These are phyloP conservation scores for Apogon talboti DNA, from an alignment of 2,797 vertebrate species.

Conservation along the genomic window DNA sequence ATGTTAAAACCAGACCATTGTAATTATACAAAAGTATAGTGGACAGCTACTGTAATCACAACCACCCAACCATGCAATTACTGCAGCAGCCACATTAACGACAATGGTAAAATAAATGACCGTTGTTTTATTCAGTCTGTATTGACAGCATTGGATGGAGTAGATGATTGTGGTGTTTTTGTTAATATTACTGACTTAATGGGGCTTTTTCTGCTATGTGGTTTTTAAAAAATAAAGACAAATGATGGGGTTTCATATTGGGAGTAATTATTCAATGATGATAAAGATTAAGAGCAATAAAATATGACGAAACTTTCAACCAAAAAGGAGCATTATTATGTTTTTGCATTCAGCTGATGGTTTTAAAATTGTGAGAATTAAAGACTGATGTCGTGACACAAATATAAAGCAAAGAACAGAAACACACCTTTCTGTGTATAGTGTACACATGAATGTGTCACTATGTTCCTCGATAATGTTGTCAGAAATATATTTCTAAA, in stretches of 20 bases:
- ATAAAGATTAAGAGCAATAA: no score
- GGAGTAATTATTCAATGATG: no score
- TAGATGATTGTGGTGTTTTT: neutral
- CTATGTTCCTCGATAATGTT: constrained; percentile 1
- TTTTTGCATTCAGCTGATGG: no score
- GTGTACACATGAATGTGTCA: neutral
- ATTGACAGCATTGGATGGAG: neutral
- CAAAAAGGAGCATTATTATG: no score
- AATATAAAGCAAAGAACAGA: neutral
- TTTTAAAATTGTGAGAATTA: no score
- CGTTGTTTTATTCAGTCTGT: neutral
- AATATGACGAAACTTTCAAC: no score
- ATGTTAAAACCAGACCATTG: neutral
- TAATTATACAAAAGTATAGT: constrained; percentile 11
- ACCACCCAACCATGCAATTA: constrained; percentile 9
- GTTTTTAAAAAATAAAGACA: no score
- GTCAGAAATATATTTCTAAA: neutral
- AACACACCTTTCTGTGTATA: constrained; percentile 6
- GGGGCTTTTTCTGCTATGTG: no score
- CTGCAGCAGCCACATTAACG: constrained; percentile 10
- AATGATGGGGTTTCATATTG: no score
- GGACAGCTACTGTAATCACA: constrained; percentile 9
- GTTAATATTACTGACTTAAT: no score
- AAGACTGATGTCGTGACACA: neutral
- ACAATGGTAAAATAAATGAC: constrained; percentile 12